These are phyloP conservation scores for Diorhabda carinulata DNA, from an alignment of 1,140 invertebrate species.

Conservation along the genomic window DNA sequence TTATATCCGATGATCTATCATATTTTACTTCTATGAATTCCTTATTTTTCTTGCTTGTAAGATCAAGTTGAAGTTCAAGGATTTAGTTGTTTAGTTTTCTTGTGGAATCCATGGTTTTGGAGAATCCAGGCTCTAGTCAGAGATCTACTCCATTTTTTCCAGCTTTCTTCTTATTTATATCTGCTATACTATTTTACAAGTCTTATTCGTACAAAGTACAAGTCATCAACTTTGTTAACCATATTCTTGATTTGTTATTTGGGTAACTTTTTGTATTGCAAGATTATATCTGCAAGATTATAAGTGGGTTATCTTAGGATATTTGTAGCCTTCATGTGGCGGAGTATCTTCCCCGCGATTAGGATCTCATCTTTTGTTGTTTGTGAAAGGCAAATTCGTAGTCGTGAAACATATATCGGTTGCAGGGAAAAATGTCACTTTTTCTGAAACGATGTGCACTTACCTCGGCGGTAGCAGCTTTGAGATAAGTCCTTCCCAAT, in stretches of 20 bases:
- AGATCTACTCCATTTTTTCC: background rate
- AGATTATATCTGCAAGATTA: background rate
- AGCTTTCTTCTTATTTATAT: background rate
- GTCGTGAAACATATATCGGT: background rate
- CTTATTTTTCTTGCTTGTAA: background rate
- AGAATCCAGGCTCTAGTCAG: background rate
- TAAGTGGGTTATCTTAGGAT: background rate
- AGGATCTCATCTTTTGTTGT: background rate
- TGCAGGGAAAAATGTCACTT: background rate
- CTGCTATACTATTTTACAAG: background rate
- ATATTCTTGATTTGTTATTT: background rate
- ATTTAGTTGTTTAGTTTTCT: background rate
- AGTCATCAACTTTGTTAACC: background rate
- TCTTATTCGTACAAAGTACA: background rate
- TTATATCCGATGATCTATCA: background rate
- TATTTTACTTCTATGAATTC: background rate
- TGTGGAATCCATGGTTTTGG: background rate
- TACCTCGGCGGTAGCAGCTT: background rate
- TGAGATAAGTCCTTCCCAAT: constrained; percentile 31
- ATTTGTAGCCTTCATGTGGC: background rate
- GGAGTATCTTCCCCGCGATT: background rate
- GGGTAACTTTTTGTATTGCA: background rate
- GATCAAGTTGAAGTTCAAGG: background rate
- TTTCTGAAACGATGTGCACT: background rate
- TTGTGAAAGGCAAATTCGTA: too few relatives aligned